These are phyloP conservation scores for Cladopsammia gracilis DNA, from an alignment of 64 coral and sea anemone species.

Conservation along the genomic window DNA sequence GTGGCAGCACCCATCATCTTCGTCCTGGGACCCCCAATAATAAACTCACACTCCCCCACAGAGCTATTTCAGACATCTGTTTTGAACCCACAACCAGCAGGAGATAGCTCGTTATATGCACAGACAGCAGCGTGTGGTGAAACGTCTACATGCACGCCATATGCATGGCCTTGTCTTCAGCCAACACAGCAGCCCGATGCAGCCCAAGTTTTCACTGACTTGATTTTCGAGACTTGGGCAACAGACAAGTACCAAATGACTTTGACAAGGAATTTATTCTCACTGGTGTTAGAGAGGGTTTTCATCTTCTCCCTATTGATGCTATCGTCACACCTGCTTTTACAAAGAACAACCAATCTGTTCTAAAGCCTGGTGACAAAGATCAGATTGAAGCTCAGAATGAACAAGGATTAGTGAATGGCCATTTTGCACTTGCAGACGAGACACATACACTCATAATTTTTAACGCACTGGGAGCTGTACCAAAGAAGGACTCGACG, in stretches of 20 bases:
- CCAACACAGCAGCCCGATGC: conserved; percentile 58
- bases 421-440: too few species aligned
- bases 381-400: too few species aligned
- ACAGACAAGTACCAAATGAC: conserved; percentile 52
- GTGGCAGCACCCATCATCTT: conserved; percentile 40
- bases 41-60: conserved; percentile 50
- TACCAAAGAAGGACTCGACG: too few species aligned
- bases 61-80: conserved; percentile 25
- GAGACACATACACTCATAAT: too few species aligned
- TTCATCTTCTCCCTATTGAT: too few species aligned
- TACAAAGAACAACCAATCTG: too few species aligned
- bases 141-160: too few species aligned
- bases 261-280: conserved; percentile 53
- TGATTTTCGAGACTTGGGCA: conserved; percentile 57
- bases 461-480: too few species aligned
- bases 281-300: too few species aligned
- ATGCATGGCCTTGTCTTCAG: conserved; percentile 27
- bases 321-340: too few species aligned
- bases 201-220: conserved; percentile 77
- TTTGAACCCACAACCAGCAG: conserved; percentile 29
- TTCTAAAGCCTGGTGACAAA: too few species aligned
- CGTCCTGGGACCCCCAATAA: conserved; percentile 4
- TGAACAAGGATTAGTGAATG: too few species aligned
- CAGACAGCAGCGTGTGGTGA: conserved; percentile 26
- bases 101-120: conserved; percentile 34